phyloP scores from a whole-genome alignment of 2,888 invertebrate genomes.

The Caenorhabditis sp. region DNA sequence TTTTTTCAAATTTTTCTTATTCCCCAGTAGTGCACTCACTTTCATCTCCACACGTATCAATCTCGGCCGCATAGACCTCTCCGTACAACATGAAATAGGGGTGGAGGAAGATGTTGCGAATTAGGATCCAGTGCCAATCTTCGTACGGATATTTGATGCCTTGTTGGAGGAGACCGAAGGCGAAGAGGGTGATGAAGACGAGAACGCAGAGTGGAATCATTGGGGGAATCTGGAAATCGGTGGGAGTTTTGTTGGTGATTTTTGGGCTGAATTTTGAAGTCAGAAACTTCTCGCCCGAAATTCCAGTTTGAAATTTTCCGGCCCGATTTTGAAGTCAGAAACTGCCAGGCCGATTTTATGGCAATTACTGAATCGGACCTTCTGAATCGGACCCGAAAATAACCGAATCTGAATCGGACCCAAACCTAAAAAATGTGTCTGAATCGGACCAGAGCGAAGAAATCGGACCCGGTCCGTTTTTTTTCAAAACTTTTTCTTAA shows the following conservation, averaged over 20 bases:
- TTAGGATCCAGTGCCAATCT: slow-evolving; percentile 86
- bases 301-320: too few species aligned
- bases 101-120: slow-evolving; percentile 91
- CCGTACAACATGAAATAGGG: slow-evolving; percentile 99
- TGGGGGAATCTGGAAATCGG: slow-evolving; percentile 74
- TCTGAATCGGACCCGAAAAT: too few species aligned
- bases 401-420: too few species aligned
- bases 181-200: slow-evolving; percentile 90
- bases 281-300: too few species aligned
- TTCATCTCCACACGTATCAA: slow-evolving; percentile 76
- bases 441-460: too few species aligned
- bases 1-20: neutral
- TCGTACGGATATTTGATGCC: slow-evolving; percentile 89
- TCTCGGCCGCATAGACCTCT: slow-evolving; percentile 92
- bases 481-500: too few species aligned
- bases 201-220: slow-evolving; percentile 98
- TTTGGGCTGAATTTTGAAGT: neutral
- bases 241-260: neutral
- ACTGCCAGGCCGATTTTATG: too few species aligned
- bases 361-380: too few species aligned
- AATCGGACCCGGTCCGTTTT: too few species aligned
- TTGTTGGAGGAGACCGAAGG: slow-evolving; percentile 92
- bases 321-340: too few species aligned
- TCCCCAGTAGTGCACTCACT: slow-evolving; percentile 29
- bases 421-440: too few species aligned